Evolutionary conservation across 2,888 invertebrate genomes (phyloP), one percentile per base, ranked within the genome.

Genomic region (Stegophylla sp.): DNA sequence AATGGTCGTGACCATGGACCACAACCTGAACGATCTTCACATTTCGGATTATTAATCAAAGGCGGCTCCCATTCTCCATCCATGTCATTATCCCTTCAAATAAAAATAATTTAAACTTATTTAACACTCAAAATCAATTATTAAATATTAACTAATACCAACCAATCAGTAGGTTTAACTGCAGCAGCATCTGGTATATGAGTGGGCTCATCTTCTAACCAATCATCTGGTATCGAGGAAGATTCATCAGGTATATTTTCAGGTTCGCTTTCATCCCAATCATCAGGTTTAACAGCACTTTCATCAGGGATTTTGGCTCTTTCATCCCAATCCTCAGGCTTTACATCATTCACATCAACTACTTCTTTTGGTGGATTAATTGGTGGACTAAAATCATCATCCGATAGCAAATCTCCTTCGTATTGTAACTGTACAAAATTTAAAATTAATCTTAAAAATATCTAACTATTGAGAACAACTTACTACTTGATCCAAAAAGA

Each of bases 11-110:
- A 91, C 96, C 98, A 99, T 63, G 89, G 88, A 0, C 99, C 99
- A 88, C 99, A 99, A 17, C 99, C 98, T 3, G 92, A 90, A 9
- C 91, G 92, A 66, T 88, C 88, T 84, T 89, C 89, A 86, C 98
- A 98, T 4, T 88, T 89, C 0, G 97, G 96, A 89, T 99, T 99
- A 85, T 93, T 92, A 45, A 98, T 91, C 79, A 95, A 89, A 0
- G 98, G 96, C 5, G 98, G 92, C 87, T 98, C 98, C 98, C 98
- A 99, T 86, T 94, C 94, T 1, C 99, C 99, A 88, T 99, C 99
- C 93, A 98, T 98, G 84, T 98, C 97, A 23, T 93, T 91, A 87
- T 99, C 98, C 97, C 89, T 89, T 83, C 10, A 84, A 83, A 53
- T 48, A 64, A 67, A 71, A 17, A 3, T 20, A 34, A 48, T 59